A percentile compares a stretch with the other conserved stretches of the same genome.
phyloP scores from a whole-genome alignment of 2,113 vertebrate species.

The Galemys pyrenaicus region DNA sequence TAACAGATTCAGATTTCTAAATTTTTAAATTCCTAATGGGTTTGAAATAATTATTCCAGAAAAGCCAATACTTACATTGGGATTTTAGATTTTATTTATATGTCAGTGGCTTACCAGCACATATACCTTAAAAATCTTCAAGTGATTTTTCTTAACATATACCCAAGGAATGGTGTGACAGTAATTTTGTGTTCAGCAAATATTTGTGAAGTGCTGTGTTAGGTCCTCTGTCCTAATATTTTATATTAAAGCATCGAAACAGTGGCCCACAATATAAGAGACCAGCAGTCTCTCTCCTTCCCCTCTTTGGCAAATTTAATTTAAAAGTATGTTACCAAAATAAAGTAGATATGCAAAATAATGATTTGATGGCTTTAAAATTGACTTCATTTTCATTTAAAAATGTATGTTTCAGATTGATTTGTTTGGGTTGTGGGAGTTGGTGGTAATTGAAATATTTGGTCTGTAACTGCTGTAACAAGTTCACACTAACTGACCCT shows the following conservation, averaged over 20 bases:
- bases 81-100: slow-evolving; percentile 9
- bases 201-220: neutral
- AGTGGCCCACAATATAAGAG: neutral
- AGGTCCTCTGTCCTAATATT: neutral
- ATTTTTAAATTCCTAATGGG: neutral
- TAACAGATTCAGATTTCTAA: neutral
- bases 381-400: slow-evolving; percentile 18
- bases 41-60: slow-evolving; percentile 5
- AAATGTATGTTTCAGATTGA: slow-evolving; percentile 1
- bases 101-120: neutral
- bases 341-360: neutral
- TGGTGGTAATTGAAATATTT: neutral
- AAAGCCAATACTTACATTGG: neutral
- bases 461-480: neutral
- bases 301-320: slow-evolving; percentile 11
- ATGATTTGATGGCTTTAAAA: neutral
- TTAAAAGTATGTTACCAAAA: neutral
- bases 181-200: neutral
- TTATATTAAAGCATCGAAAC: slow-evolving; percentile 17
- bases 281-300: neutral
- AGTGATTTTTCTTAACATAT: slow-evolving; percentile 8
- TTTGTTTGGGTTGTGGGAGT: slow-evolving; percentile 24
- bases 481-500: neutral
- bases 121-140: neutral
- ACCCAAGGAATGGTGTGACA: neutral